These are phyloP conservation scores for Oryzias celebensis DNA, from an alignment of 2,113 vertebrate species.

Conservation along the genomic window DNA sequence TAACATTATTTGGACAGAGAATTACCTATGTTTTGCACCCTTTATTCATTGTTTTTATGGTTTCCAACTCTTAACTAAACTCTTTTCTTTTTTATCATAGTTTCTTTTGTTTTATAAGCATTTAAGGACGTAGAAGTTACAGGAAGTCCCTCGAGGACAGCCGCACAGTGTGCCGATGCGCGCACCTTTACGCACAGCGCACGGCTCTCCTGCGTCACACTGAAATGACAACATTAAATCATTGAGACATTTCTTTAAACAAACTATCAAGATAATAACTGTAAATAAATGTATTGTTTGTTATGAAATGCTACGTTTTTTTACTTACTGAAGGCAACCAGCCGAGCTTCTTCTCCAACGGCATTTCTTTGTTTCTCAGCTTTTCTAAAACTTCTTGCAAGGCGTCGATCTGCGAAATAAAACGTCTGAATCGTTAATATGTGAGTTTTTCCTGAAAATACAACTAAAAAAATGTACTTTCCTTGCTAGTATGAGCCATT, in stretches of 20 bases:
- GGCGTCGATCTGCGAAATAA: constrained; percentile 68
- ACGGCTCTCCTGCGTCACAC: constrained; percentile 79
- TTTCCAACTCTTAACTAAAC: neutral
- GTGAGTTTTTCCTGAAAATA: too few relatives aligned
- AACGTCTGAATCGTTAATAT: neutral
- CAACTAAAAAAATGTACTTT: neutral
- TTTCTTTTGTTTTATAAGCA: constrained; percentile 72
- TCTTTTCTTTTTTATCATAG: neutral
- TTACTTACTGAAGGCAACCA: constrained; percentile 79
- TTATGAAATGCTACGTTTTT: neutral
- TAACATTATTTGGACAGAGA: too few relatives aligned
- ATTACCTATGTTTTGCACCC: too few relatives aligned
- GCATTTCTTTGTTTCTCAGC: constrained; percentile 74
- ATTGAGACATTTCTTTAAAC: neutral
- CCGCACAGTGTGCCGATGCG: constrained; percentile 82
- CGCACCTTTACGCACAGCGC: constrained; percentile 81
- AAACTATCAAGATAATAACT: neutral
- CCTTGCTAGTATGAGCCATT: neutral
- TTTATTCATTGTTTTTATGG: too few relatives aligned
- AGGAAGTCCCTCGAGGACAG: constrained; percentile 79
- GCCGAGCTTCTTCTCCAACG: constrained; percentile 79
- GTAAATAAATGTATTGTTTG: too few relatives aligned
- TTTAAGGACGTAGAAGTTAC: constrained; percentile 81
- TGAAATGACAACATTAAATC: constrained; percentile 37
- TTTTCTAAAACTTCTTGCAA: constrained; percentile 80